Percentiles rank a stretch among this genome's conserved stretches.
Evolutionary conservation across 2,113 vertebrate genomes (phyloP).

Genomic region (Oenanthe oenanthe): DNA sequence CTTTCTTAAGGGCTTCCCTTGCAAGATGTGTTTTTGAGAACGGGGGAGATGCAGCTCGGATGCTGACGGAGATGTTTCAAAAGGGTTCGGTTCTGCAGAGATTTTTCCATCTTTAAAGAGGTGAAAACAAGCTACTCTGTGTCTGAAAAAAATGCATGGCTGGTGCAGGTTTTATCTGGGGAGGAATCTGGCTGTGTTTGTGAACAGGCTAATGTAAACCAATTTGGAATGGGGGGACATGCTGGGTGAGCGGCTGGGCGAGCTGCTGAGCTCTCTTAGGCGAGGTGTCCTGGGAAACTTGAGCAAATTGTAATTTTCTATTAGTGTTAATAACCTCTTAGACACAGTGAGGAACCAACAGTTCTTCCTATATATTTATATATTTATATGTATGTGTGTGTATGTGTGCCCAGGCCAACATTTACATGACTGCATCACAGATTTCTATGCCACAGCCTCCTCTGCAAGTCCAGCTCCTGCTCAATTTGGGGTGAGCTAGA

Average conservation of each 20-base stretch:
- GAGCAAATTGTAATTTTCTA: background rate
- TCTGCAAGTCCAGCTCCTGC: background rate
- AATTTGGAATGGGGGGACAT: slow-evolving; percentile 1
- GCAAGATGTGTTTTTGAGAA: slow-evolving; percentile 1
- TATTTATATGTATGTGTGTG: background rate
- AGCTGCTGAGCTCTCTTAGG: slow-evolving; percentile 28
- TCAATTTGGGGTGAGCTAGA: background rate
- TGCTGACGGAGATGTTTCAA: background rate
- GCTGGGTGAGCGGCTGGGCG: background rate
- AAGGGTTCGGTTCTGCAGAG: background rate
- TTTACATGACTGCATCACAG: background rate
- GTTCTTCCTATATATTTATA: background rate
- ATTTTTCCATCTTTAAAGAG: background rate
- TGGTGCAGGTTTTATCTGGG: background rate
- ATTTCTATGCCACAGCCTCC: background rate
- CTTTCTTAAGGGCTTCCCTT: background rate
- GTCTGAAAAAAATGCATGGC: background rate
- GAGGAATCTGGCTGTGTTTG: slow-evolving; percentile 2
- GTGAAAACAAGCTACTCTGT: background rate
- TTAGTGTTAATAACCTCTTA: slow-evolving; percentile 31
- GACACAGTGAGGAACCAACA: background rate
- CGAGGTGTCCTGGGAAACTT: background rate
- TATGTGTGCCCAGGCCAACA: too few species aligned
- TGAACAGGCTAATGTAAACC: slow-evolving; percentile 44
- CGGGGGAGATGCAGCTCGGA: background rate